phyloP scores from a whole-genome alignment of 2,797 vertebrate species.

The Pitangus sulphuratus region DNA sequence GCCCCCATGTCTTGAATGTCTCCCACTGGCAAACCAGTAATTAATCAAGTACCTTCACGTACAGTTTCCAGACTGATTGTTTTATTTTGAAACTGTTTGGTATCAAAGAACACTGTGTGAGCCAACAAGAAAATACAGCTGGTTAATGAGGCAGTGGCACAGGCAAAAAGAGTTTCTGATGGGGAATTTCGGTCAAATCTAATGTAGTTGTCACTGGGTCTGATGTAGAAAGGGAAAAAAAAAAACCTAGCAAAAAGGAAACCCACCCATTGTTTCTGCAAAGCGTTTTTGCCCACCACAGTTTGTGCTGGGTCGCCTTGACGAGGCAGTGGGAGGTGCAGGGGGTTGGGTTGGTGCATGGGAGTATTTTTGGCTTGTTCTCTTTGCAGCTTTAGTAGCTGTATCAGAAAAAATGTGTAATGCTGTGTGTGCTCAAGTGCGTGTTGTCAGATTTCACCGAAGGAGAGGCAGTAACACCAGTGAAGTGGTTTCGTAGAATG shows the following conservation, averaged over 20 bases:
- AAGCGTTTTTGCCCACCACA: neutral
- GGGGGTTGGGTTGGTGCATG: neutral
- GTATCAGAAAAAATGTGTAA: neutral
- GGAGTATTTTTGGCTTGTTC: neutral
- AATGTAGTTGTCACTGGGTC: neutral
- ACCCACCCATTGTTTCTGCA: neutral
- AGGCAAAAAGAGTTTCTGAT: neutral
- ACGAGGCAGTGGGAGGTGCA: neutral
- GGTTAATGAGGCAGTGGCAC: neutral
- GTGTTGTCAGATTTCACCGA: neutral
- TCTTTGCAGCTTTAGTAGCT: neutral
- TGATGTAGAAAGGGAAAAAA: neutral
- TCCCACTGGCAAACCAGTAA: neutral
- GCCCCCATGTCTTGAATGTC: rapidly evolving
- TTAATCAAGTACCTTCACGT: neutral
- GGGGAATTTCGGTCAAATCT: neutral
- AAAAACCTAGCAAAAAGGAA: neutral
- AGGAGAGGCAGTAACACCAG: neutral
- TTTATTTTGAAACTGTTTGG: neutral
- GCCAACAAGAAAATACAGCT: neutral
- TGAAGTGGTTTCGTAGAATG: neutral
- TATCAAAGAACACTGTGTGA: neutral
- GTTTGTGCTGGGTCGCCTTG: neutral
- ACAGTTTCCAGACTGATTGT: neutral
- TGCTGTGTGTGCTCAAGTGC: neutral